Evolutionary conservation across 30 jellyfish, hydroid and myxozoan species (phyloP).

Genomic region (Phacellophora camtschatica): DNA sequence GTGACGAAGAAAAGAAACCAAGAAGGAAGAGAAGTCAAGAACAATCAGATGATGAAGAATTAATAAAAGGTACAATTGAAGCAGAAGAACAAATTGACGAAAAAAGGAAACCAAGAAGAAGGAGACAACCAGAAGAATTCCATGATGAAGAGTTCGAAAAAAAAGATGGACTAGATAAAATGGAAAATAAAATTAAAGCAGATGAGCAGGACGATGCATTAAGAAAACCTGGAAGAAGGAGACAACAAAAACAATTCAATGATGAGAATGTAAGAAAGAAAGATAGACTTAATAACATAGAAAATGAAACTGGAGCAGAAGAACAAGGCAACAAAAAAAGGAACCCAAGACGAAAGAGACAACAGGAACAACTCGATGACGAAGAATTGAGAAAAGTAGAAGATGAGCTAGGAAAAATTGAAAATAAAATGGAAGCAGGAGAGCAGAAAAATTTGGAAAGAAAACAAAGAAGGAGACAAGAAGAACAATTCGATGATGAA

Average conservation of each 20-base stretch:
- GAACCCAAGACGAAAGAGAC: background rate
- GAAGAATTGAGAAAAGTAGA: background rate
- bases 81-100: background rate
- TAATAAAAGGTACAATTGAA: background rate
- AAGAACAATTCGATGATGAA: background rate
- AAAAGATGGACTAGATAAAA: background rate
- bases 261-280: background rate
- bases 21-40: background rate
- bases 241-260: background rate
- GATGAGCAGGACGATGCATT: background rate
- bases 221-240: background rate
- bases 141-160: background rate
- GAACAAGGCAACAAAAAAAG: background rate
- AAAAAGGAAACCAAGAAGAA: background rate
- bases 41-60: background rate
- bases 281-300: background rate
- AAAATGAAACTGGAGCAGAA: background rate
- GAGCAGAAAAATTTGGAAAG: background rate
- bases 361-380: too few species aligned
- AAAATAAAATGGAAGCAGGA: background rate
- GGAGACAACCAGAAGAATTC: background rate
- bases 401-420: background rate
- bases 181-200: background rate
- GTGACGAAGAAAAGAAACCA: background rate
- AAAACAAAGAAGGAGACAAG: background rate